These are phyloP conservation scores for Buphagus erythrorhynchus DNA, from an alignment of 2,797 vertebrate genomes.

Conservation along the genomic window DNA sequence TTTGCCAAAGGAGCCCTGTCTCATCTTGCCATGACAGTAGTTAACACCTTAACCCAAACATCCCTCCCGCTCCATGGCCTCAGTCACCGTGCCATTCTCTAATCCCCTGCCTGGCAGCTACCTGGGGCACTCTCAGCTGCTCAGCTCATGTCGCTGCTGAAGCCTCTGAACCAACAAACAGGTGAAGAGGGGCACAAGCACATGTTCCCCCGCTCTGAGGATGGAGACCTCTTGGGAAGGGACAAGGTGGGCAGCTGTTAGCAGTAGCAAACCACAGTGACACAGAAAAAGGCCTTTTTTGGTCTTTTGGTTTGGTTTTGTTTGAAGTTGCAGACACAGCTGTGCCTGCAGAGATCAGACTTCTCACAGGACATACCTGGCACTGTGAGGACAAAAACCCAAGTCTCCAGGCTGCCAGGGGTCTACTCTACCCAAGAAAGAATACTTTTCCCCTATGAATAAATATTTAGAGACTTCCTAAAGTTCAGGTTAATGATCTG, in stretches of 20 bases:
- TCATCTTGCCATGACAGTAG: background rate
- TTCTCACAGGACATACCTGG: background rate
- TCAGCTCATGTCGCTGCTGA: rapidly evolving
- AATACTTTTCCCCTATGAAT: background rate
- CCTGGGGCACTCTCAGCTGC: background rate
- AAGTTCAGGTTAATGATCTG: background rate
- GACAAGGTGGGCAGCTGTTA: background rate
- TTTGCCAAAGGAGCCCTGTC: background rate
- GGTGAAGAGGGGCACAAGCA: background rate
- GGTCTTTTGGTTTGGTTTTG: background rate
- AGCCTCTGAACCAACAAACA: background rate
- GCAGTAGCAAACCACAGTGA: rapidly evolving
- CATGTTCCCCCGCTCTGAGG: background rate
- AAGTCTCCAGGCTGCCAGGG: background rate
- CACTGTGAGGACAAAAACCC: background rate
- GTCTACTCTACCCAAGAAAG: background rate
- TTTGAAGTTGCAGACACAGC: background rate
- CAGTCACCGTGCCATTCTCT: background rate
- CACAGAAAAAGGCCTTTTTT: background rate
- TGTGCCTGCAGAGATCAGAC: background rate
- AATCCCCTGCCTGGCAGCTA: background rate
- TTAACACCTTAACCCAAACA: conserved; percentile 8
- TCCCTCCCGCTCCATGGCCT: background rate
- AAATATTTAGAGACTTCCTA: background rate
- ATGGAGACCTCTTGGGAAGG: background rate